These are phyloP conservation scores for Hemicrepidius hirtus DNA, from an alignment of 2,888 invertebrate species.

Conservation along the genomic window DNA sequence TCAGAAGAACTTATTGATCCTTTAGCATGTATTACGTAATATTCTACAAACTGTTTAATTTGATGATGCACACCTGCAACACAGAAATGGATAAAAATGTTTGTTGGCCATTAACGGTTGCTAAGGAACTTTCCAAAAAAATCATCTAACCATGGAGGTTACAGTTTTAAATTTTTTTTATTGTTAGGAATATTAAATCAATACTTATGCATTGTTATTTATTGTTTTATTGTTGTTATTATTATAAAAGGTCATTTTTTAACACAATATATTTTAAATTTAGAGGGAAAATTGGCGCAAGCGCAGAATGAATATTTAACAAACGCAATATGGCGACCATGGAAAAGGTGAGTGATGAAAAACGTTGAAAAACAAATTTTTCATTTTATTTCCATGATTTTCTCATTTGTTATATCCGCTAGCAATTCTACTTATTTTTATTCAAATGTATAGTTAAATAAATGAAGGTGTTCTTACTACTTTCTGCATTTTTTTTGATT, in stretches of 20 bases:
- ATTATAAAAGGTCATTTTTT: too few relatives aligned
- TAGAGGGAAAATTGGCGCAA: not conserved
- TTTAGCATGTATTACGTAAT: slow-evolving; percentile 3
- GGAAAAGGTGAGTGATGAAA: slow-evolving; percentile 18
- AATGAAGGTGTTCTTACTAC: too few relatives aligned
- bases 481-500: not conserved
- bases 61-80: not conserved
- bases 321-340: slow-evolving; percentile 18
- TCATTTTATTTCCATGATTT: not conserved
- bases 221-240: too few relatives aligned
- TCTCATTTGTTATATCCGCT: not conserved
- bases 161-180: too few relatives aligned
- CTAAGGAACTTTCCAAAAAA: not conserved
- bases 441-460: too few relatives aligned
- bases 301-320: not conserved
- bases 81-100: not conserved
- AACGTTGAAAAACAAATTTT: slow-evolving; percentile 7
- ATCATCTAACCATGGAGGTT: not conserved
- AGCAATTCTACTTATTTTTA: too few relatives aligned
- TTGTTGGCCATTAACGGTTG: slow-evolving; percentile 1
- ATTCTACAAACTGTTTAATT: not conserved
- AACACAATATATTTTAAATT: slow-evolving; percentile 13
- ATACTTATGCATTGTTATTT: too few relatives aligned
- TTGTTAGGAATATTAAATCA: too few relatives aligned
- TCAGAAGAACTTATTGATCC: slow-evolving; percentile 12